Evolutionary conservation across 2,888 invertebrate genomes (phyloP).

Genomic region (Zaprionus lineosus): DNA sequence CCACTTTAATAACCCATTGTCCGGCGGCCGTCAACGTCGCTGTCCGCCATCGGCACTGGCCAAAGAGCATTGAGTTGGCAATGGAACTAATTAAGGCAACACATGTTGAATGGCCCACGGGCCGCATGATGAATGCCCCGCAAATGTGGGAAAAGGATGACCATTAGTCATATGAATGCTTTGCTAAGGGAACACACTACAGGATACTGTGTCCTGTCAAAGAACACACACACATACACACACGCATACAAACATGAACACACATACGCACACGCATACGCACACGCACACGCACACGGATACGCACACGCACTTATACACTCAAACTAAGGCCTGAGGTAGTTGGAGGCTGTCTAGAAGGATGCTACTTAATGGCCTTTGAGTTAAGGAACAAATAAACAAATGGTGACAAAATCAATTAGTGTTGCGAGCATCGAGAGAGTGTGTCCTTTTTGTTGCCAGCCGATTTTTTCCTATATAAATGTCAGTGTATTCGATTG

Average conservation of each 20-base stretch:
- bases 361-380: constrained; percentile 18
- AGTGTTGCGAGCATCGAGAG: too few species aligned
- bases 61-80: neutral
- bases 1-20: constrained; percentile 50
- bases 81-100: constrained; percentile 62
- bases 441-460: neutral
- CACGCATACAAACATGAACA: too few species aligned
- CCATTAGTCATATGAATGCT: constrained; percentile 55
- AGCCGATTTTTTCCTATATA: too few species aligned
- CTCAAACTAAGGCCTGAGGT: too few species aligned
- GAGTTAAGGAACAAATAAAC: constrained; percentile 13
- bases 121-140: constrained; percentile 56
- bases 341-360: constrained; percentile 15
- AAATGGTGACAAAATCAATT: constrained; percentile 22
- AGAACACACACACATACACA: too few species aligned
- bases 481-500: too few species aligned
- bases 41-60: neutral
- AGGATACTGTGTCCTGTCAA: constrained; percentile 9
- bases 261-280: too few species aligned
- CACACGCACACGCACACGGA: too few species aligned
- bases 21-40: too few species aligned
- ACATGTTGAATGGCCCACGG: constrained; percentile 53
- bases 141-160: constrained; percentile 48
- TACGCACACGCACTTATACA: too few species aligned
- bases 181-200: constrained; percentile 5